These are phyloP conservation scores for Muscidifurax raptorellus DNA, from an alignment of 1,140 invertebrate species.

Conservation along the genomic window DNA sequence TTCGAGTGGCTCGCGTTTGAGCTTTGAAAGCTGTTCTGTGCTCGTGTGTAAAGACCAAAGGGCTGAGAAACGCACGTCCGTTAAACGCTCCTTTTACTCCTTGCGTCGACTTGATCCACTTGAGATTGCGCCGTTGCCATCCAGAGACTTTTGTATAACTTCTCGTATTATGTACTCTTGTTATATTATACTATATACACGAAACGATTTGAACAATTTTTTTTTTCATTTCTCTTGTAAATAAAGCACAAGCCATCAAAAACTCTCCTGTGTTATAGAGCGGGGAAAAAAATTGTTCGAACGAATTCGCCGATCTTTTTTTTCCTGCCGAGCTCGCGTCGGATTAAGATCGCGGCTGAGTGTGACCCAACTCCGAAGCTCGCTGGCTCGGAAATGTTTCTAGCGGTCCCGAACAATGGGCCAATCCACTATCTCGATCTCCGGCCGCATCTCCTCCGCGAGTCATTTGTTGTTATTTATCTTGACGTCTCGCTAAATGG, in stretches of 20 bases:
- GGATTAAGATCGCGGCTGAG: constrained; percentile 41
- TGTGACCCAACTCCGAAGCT: neutral
- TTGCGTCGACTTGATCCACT: neutral
- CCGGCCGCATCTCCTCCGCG: constrained; percentile 8
- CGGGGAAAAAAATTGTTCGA: neutral
- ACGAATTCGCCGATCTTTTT: neutral
- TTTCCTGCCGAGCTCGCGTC: constrained; percentile 9
- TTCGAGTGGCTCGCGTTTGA: neutral
- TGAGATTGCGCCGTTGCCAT: neutral
- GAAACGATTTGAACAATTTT: too few species aligned
- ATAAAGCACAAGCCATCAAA: constrained; percentile 1
- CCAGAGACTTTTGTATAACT: neutral
- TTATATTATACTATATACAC: too few species aligned
- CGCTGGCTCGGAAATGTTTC: constrained; percentile 23
- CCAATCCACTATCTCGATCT: constrained; percentile 12
- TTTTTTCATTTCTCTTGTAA: too few species aligned
- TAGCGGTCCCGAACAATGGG: constrained; percentile 29
- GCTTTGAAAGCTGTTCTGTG: neutral
- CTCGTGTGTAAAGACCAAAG: neutral
- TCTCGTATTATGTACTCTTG: neutral
- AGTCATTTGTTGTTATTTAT: constrained; percentile 36
- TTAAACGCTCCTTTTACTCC: constrained; percentile 2
- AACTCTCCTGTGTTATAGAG: too few species aligned
- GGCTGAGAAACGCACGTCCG: constrained; percentile 12
- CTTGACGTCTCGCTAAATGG: constrained; percentile 34